Percentiles rank a stretch among this genome's conserved stretches.
phyloP scores from a whole-genome alignment of 2,113 vertebrate genomes.

The Nicator chloris region DNA sequence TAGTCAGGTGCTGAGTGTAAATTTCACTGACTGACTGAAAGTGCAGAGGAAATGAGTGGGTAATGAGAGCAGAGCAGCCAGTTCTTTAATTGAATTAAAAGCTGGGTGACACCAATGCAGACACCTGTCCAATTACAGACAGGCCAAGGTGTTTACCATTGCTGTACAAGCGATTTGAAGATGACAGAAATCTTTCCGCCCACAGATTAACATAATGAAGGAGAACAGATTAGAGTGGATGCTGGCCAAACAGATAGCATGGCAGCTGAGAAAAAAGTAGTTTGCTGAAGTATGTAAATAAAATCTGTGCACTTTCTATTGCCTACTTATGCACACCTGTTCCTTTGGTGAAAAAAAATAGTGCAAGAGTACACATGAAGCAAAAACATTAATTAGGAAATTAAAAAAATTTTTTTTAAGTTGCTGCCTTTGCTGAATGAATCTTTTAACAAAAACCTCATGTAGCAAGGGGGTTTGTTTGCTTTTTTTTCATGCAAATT shows the following conservation, averaged over 20 bases:
- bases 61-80: slow-evolving; percentile 88
- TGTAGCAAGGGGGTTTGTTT: background rate
- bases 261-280: slow-evolving; percentile 74
- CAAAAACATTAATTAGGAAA: slow-evolving; percentile 8
- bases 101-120: slow-evolving; percentile 79
- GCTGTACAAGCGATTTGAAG: slow-evolving; percentile 78
- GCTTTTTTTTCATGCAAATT: background rate
- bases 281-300: slow-evolving; percentile 65
- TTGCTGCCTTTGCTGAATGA: background rate
- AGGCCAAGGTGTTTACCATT: slow-evolving; percentile 87
- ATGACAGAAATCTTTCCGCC: slow-evolving; percentile 88
- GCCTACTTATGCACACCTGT: slow-evolving; percentile 35
- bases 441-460: background rate
- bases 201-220: slow-evolving; percentile 90
- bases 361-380: background rate
- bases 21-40: slow-evolving; percentile 80
- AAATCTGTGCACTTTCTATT: slow-evolving; percentile 34
- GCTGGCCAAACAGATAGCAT: slow-evolving; percentile 79
- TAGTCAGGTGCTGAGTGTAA: slow-evolving; percentile 75
- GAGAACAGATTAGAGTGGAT: slow-evolving; percentile 85
- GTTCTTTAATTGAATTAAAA: slow-evolving; percentile 99
- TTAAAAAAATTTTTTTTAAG: background rate
- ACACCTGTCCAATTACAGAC: slow-evolving; percentile 91
- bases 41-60: slow-evolving; percentile 86
- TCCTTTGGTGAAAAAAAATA: slow-evolving; percentile 19